Conservation (phyloP, 1,140 invertebrate genomes). For the Neotoxoptera formosana region DNA sequence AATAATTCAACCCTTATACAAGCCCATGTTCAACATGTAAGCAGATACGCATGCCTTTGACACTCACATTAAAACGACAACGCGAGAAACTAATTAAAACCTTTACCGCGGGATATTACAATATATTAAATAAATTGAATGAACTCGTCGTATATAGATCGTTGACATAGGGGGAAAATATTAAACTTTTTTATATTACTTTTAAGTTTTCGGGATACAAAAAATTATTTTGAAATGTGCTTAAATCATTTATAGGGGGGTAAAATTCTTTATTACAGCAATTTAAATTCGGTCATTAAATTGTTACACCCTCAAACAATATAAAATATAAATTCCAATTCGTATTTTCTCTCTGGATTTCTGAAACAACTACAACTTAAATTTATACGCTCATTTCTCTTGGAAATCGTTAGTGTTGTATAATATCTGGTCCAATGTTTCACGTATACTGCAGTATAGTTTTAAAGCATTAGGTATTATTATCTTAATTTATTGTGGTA, state of each 20-base stretch:
- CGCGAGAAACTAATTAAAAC: conserved; percentile 34
- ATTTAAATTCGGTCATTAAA: conserved; percentile 13
- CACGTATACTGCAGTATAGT: background rate
- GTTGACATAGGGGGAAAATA: background rate
- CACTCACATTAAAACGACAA: conserved; percentile 29
- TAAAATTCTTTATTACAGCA: conserved; percentile 18
- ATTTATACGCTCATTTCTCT: background rate
- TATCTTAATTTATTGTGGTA: conserved; percentile 7
- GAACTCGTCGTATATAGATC: background rate
- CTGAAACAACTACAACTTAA: background rate
- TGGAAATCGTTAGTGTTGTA: background rate
- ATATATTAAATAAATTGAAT: background rate
- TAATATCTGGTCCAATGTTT: background rate
- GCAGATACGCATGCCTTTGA: conserved; percentile 10
- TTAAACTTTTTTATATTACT: background rate
- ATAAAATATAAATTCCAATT: conserved; percentile 7
- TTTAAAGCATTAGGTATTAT: background rate
- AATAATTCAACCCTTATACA: conserved; percentile 19
- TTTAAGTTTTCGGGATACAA: background rate
- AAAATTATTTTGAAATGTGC: background rate
- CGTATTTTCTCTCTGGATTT: background rate
- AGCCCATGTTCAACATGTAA: background rate
- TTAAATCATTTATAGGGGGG: background rate
- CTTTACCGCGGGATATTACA: background rate
- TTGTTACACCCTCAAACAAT: background rate